phyloP scores from a whole-genome alignment of 2,888 invertebrate species.

The Caenorhabditis parvicauda region DNA sequence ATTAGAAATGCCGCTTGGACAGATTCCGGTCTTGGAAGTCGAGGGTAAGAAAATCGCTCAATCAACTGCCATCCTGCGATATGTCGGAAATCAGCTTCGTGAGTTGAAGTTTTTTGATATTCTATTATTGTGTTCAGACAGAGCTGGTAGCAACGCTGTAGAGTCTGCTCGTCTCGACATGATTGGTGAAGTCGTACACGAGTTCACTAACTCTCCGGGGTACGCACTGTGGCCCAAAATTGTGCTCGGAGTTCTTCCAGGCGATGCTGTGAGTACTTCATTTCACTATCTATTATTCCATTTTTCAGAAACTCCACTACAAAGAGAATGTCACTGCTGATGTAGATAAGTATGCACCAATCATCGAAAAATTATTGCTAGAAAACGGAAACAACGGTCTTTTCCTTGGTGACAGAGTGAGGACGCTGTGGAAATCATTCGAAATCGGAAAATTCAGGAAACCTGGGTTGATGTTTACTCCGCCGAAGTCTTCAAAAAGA shows the following conservation, averaged over 20 bases:
- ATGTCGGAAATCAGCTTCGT: constrained; percentile 51
- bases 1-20: constrained; percentile 56
- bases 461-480: constrained; percentile 59
- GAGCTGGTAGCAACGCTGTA: constrained; percentile 40
- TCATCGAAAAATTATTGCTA: constrained; percentile 50
- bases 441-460: constrained; percentile 16
- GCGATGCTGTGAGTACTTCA: constrained; percentile 24
- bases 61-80: constrained; percentile 49
- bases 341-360: constrained; percentile 46
- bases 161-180: constrained; percentile 49
- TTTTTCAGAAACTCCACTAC: constrained; percentile 32
- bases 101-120: constrained; percentile 6
- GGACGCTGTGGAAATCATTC: not conserved
- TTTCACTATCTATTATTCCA: too few species aligned
- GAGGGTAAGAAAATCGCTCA: constrained; percentile 52
- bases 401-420: constrained; percentile 44
- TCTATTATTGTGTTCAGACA: constrained; percentile 24
- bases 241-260: constrained; percentile 29
- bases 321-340: constrained; percentile 47
- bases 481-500: constrained; percentile 48
- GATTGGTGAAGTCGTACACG: constrained; percentile 49
- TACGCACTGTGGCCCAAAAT: constrained; percentile 32
- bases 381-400: constrained; percentile 50
- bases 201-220: constrained; percentile 26
- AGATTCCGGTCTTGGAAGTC: constrained; percentile 57